Evolutionary conservation across 2,113 vertebrate genomes (phyloP), one percentile per base, ranked within the genome.

Genomic region (Lucifuga dentata): DNA sequence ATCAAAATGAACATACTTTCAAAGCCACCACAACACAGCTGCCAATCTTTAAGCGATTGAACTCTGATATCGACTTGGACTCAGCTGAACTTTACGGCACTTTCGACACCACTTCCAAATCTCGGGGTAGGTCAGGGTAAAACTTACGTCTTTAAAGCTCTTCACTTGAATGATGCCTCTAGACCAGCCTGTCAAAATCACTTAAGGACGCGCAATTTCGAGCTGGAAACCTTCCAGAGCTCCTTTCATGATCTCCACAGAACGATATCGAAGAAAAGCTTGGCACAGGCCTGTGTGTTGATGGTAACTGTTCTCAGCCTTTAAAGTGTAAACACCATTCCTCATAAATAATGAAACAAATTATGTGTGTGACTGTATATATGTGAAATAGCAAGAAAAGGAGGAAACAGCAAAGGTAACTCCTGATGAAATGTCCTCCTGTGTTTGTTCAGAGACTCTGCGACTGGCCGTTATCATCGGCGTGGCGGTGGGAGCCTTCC

Each of bases 381-480:
- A 13, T 16, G 8, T 41, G 13, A 41, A 41, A 11, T 24, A 48
- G 44, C 20, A 40, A 2, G 11, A 15, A 60, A 32, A 36, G 8
- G 19, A 46, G 11, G 26, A 17, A 38, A 7, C 60, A 43, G 20
- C 45, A 36, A 53, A n/a, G 35, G n/a, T 8, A 5, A 8, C 33
- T 10, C 24, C 5, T 1, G 29, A 5, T 29, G 3, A 39, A 63
- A 15, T n/a, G 17, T 68, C 44, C 10, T 50, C 17, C 8, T 38
- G 68, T 60, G 11, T 59, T 88, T 83, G 77, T 55, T 23, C 93
- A 96, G 95, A 95, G 83, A 93, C 95, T 0, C 93, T 96, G 77
- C 94, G 94, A 0, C 92, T 95, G 91, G 94, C 95, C 0, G 94
- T 96, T 88, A 95, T 95, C 89, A 95, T 96, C 8, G 95, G 95